Conservation (phyloP, 2,113 vertebrate species). For the Camarhynchus parvulus region DNA sequence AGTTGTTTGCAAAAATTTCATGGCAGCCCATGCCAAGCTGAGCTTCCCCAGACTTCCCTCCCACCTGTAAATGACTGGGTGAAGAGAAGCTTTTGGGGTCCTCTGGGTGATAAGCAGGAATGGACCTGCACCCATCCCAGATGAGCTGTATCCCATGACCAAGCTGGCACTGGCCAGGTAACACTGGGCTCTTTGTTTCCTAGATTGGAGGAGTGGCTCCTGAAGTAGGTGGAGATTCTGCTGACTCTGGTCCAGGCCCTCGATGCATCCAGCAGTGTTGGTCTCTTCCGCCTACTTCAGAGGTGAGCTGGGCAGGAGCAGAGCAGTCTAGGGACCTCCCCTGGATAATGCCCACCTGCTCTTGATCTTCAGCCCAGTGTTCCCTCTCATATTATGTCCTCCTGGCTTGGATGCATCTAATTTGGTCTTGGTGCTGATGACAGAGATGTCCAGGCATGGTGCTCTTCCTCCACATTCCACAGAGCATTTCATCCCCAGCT, state of each 20-base stretch:
- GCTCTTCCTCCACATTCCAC: neutral
- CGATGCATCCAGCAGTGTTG: neutral
- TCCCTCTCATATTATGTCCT: neutral
- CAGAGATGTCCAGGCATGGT: neutral
- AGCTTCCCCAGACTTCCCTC: neutral
- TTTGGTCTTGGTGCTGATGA: neutral
- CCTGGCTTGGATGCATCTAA: neutral
- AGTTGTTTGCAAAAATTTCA: neutral
- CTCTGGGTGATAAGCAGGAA: neutral
- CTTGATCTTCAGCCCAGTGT: neutral
- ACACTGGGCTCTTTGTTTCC: neutral
- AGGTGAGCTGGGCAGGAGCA: neutral
- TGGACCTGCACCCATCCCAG: neutral
- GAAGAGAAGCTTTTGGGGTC: neutral
- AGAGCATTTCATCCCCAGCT: neutral
- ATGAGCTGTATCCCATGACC: neutral
- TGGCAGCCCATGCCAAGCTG: neutral
- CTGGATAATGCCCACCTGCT: neutral
- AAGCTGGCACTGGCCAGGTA: neutral
- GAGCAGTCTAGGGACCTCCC: neutral
- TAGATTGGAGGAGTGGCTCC: conserved; percentile 28
- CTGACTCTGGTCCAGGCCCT: neutral
- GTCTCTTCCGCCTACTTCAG: conserved; percentile 29
- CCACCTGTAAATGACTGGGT: neutral
- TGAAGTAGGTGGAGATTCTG: neutral